Base-by-base conservation (phyloP, 64 coral and sea anemone genomes). In the Catalaphyllia jardinei region DNA sequence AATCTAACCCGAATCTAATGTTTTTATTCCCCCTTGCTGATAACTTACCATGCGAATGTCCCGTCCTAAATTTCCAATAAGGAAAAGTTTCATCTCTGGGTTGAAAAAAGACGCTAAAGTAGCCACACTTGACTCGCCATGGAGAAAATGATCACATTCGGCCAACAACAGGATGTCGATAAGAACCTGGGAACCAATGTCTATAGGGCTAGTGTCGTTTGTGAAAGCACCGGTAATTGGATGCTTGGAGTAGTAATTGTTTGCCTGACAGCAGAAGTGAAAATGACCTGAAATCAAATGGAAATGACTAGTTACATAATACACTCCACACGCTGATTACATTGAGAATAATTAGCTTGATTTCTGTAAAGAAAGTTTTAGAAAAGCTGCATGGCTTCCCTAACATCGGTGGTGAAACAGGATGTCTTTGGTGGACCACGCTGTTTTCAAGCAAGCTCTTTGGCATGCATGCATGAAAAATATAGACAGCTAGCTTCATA, bases 51-150 rank as follows among this genome's bases (percentile, higher is more conserved):
- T 3, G 8, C 0, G 1, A 27, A 69, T 22, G 2, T 69, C 11
- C 20, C n/a, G 10, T 51, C 22, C 22, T 20, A 78, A 2, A 12
- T 24, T 51, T 78, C 35, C 80, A 12, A 83, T 7, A 61, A 83
- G 69, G 61, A 39, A 67, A 12, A 62, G 60, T 67, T 67, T 67
- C 80, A 94, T 81, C 17, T 91, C 69, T 17, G 93, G 93, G 59
- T 94, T 94, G 75, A 94, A 94, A 72, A 87, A 91, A 8, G 17
- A 30, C 19, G 87, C 88, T 16, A 94, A 52, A 18, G 88, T 76
- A 15, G 93, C 76, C n/a, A 94, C 93, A 69, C 93, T 91, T 62
- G 88, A 91, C 54, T 94, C 93, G n/a, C 38, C 82, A 51, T 91
- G 88, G 31, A 94, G 79, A 22, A 94, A 94, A 28, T 91, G 74